Conservation (phyloP, 2,113 vertebrate species). For the Siniperca knerii region DNA sequence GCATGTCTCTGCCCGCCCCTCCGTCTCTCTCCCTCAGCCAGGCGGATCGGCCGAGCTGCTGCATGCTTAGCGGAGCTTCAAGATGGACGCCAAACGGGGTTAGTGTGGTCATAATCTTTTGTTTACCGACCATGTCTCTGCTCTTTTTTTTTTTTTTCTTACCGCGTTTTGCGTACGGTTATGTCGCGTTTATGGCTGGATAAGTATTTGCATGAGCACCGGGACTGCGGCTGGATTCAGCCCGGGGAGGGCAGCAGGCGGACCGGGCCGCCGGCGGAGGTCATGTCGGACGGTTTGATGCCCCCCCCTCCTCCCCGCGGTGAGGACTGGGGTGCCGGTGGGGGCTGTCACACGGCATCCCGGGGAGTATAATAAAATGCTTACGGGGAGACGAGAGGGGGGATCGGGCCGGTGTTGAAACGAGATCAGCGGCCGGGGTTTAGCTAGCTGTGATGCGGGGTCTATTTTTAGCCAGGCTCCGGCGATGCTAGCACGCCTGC, state of each 20-base stretch:
- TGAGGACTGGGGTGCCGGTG: background rate
- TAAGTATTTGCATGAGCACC: background rate
- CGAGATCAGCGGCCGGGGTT: slow-evolving; percentile 61
- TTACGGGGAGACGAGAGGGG: background rate
- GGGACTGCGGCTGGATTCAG: background rate
- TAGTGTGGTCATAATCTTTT: slow-evolving; percentile 76
- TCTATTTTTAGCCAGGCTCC: slow-evolving; percentile 91
- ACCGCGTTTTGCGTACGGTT: background rate
- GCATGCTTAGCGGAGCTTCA: slow-evolving; percentile 82
- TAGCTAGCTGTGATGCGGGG: slow-evolving; percentile 57
- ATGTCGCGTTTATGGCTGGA: background rate
- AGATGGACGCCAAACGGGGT: slow-evolving; percentile 94
- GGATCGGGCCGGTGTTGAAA: slow-evolving; percentile 75
- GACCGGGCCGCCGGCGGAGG: slow-evolving; percentile 56
- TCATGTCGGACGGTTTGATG: slow-evolving; percentile 60
- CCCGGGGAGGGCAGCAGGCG: background rate
- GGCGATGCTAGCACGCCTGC: slow-evolving; percentile 77
- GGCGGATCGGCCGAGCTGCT: slow-evolving; percentile 44
- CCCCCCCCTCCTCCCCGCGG: background rate
- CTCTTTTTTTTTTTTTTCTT: background rate
- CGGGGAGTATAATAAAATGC: background rate
- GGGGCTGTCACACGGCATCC: background rate
- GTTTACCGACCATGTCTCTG: slow-evolving; percentile 5
- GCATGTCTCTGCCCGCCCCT: slow-evolving; percentile 38
- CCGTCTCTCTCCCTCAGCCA: background rate